A percentile compares a stretch with the other conserved stretches of the same genome.
These are phyloP conservation scores for Cataglyphis livida DNA, from an alignment of 2,888 invertebrate species.

Conservation along the genomic window DNA sequence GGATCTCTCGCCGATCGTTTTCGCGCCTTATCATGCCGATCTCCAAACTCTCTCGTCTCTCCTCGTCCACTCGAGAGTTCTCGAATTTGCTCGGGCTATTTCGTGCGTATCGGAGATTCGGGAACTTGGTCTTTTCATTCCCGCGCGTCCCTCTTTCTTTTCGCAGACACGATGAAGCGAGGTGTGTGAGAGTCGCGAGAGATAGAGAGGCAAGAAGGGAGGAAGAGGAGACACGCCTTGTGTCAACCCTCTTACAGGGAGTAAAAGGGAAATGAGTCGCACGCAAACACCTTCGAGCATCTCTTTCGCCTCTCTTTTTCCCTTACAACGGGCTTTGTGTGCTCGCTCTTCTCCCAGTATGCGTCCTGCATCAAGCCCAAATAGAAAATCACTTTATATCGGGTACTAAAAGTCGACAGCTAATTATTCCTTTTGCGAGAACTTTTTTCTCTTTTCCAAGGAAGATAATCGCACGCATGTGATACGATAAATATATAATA, in stretches of 20 bases:
- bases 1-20: constrained; percentile 64
- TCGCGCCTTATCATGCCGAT: constrained; percentile 72
- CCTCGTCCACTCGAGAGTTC: not conserved
- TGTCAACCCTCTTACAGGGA: constrained; percentile 24
- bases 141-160: constrained; percentile 8
- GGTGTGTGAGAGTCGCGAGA: not conserved
- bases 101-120: constrained; percentile 34
- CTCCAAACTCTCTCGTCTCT: constrained; percentile 30
- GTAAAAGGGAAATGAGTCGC: constrained; percentile 29
- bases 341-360: not conserved
- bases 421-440: constrained; percentile 21
- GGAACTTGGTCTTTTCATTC: constrained; percentile 35
- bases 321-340: not conserved
- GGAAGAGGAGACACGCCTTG: not conserved
- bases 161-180: not conserved
- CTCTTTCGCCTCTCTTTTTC: not conserved
- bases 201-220: not conserved
- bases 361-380: constrained; percentile 27
- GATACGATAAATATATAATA: not conserved
- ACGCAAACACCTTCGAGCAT: constrained; percentile 24
- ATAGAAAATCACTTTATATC: constrained; percentile 48
- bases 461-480: not conserved
- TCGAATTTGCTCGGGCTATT: not conserved
- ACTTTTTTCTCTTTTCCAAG: not conserved
- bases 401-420: not conserved